Conservation (phyloP, 1,140 invertebrate genomes). For the Calephelis nemesis region DNA sequence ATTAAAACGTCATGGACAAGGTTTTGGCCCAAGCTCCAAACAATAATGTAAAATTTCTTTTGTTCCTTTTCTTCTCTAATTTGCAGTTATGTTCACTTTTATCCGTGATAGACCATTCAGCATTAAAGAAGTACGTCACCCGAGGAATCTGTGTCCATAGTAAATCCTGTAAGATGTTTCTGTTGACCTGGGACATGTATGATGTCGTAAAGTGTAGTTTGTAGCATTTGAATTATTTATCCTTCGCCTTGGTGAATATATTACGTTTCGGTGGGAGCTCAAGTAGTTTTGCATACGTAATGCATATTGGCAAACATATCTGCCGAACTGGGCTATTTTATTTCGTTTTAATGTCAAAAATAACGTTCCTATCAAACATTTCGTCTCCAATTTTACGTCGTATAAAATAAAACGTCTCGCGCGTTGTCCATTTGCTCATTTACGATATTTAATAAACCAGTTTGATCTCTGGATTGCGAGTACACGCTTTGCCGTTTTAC, state of each 20-base stretch:
- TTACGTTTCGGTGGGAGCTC: slow-evolving; percentile 11
- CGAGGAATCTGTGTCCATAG: background rate
- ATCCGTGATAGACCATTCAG: background rate
- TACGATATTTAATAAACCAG: too few species aligned
- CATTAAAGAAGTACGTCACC: background rate
- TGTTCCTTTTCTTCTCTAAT: background rate
- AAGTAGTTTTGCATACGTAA: slow-evolving; percentile 11
- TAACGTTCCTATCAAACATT: background rate
- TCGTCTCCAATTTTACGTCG: background rate
- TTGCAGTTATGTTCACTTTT: background rate
- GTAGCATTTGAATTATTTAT: slow-evolving; percentile 12
- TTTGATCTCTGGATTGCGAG: too few species aligned
- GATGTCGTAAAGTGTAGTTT: slow-evolving; percentile 13
- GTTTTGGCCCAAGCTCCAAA: too few species aligned
- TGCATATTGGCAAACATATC: slow-evolving; percentile 5
- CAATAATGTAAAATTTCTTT: too few species aligned
- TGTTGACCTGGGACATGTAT: slow-evolving; percentile 5
- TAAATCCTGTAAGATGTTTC: background rate
- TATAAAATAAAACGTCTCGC: too few species aligned
- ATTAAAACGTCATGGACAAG: too few species aligned
- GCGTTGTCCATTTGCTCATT: too few species aligned
- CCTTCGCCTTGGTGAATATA: slow-evolving; percentile 3
- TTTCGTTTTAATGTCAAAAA: slow-evolving; percentile 3
- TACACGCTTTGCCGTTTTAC: too few species aligned
- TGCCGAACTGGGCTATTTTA: background rate